A percentile compares a stretch with the other conserved stretches of the same genome.
These are phyloP conservation scores for Poicephalus meyeri DNA, from an alignment of 2,113 vertebrate species.

Conservation along the genomic window DNA sequence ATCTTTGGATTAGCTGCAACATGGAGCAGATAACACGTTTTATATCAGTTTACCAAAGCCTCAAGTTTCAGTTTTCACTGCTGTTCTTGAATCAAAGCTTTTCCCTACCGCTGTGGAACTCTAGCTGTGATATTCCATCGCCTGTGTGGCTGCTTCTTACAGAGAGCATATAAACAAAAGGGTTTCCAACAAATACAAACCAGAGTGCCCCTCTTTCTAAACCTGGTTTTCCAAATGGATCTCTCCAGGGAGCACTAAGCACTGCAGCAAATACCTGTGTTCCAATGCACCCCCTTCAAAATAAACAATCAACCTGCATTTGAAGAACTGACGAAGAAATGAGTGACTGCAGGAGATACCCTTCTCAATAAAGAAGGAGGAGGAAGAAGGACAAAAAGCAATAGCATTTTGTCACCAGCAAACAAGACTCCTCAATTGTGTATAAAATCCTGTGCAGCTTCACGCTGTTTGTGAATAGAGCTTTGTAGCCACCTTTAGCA, in stretches of 20 bases:
- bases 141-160: not conserved
- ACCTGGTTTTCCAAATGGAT: not conserved
- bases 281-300: not conserved
- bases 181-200: not conserved
- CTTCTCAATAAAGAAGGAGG: not conserved
- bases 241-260: not conserved
- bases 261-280: not conserved
- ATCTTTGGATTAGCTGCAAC: not conserved
- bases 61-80: not conserved
- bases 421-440: not conserved
- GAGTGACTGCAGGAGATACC: not conserved
- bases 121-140: not conserved
- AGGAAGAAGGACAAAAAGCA: not conserved
- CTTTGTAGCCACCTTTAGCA: not conserved
- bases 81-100: not conserved
- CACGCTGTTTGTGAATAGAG: not conserved
- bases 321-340: not conserved
- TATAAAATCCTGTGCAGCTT: not conserved
- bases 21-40: not conserved
- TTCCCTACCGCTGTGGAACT: not conserved
- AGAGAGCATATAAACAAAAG: not conserved
- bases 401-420: not conserved
- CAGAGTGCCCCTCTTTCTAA: not conserved
- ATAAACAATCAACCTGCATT: not conserved
- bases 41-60: not conserved